Evolutionary conservation across 1,140 invertebrate genomes (phyloP), one percentile per base, ranked within the genome.

Genomic region (Alviniconcha marisindica): DNA sequence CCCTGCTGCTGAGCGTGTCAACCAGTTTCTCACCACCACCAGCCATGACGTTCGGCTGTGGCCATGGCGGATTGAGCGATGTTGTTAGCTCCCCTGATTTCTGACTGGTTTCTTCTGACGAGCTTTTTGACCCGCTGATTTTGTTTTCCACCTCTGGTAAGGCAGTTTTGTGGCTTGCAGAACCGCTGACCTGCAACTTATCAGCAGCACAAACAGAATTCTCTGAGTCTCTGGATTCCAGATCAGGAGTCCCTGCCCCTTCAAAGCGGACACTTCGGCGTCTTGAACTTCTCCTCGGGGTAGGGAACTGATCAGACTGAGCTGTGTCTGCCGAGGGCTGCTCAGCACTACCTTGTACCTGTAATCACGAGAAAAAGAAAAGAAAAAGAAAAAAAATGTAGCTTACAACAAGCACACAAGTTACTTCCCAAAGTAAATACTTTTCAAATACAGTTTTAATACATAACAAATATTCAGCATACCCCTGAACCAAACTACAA

Each of bases 21-120:
- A 86, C 74, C 7, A 71, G 31, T 40, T 73, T 78, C 31, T 73
- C 63, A n/a, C 36, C 82, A 7, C 71, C 33, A 0, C 42, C 79
- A 14, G 74, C 60, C 76, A 86, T 24, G n/a, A 79, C 42, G n/a
- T 82, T 83, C n/a, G 36, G 82, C 24, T 86, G 66, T 33, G 74
- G 76, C 2, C 79, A 5, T 24, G 73, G 74, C 21, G 54, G 31
- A 3, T n/a, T 56, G 4, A 80, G 48, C 0, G 44, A 24, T 36
- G 78, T 77, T 0, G 24, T 38, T 31, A 42, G 28, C 5, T 83
- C 63, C 21, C 21, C 21, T 77, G 76, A 76, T 54, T 77, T 40
- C n/a, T 33, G 44, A 18, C 21, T 15, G 24, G 2, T 56, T 78
- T 54, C 63, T 31, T 69, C 24, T 69, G 63, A 69, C 7, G 31